Evolutionary conservation across 1,140 invertebrate genomes (phyloP).

Genomic region (Holotrichia oblita): DNA sequence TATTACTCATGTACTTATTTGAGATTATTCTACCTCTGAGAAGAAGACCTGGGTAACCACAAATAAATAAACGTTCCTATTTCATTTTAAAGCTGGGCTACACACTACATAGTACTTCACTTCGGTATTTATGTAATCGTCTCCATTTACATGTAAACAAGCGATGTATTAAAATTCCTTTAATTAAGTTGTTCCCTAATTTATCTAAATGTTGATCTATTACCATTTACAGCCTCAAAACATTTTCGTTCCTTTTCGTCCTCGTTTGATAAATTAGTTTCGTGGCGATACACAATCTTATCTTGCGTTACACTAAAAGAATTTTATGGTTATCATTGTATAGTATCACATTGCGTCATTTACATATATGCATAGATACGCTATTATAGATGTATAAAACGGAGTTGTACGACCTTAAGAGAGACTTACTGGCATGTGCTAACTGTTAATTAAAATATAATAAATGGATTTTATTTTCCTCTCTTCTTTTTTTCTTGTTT

Average conservation of each 20-base stretch:
- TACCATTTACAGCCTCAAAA: neutral
- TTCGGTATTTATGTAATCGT: neutral
- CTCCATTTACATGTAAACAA: conserved; percentile 7
- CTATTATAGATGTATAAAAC: neutral
- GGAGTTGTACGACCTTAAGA: neutral
- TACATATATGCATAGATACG: neutral
- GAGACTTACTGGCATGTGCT: neutral
- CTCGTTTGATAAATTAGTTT: neutral
- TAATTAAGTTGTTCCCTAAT: conserved; percentile 21
- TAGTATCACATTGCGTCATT: neutral
- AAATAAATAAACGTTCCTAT: too few relatives aligned
- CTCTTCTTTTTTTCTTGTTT: neutral
- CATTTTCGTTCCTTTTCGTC: neutral
- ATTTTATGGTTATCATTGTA: conserved; percentile 17
- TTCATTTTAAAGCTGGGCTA: too few relatives aligned
- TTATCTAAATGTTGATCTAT: conserved; percentile 4
- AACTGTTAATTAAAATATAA: neutral
- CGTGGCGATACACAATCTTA: neutral
- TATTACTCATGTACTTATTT: too few relatives aligned
- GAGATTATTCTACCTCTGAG: too few relatives aligned
- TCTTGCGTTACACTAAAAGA: neutral
- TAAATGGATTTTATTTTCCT: neutral
- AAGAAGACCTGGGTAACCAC: too few relatives aligned
- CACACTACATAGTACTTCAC: too few relatives aligned
- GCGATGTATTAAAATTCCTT: neutral